Percentiles rank a stretch among this genome's conserved stretches.
Evolutionary conservation across 1,140 invertebrate genomes (phyloP).

Genomic region (Bicyclus anynana): DNA sequence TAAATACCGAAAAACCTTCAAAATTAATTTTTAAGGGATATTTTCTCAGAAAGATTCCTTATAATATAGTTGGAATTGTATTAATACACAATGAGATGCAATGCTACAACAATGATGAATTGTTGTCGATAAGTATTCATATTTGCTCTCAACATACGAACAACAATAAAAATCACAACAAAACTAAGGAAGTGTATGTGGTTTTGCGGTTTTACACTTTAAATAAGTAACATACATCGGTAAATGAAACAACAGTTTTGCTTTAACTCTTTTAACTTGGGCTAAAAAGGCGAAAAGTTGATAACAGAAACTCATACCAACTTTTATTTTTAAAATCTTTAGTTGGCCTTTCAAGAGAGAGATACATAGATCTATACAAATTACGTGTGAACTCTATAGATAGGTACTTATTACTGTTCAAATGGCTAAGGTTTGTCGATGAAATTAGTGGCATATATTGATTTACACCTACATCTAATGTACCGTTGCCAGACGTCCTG

Average conservation of each 20-base stretch:
- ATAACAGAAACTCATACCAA: no score
- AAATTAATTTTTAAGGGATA: conserved; percentile 5
- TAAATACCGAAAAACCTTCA: neutral
- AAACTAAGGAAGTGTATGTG: conserved; percentile 48
- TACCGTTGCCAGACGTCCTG: no score
- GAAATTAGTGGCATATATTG: no score
- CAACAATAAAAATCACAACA: conserved; percentile 54
- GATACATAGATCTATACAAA: no score
- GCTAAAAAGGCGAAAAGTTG: no score
- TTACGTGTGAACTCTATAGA: no score
- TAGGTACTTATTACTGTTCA: no score
- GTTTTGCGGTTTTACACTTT: conserved; percentile 49
- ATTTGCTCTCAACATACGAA: conserved; percentile 18
- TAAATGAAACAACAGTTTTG: conserved; percentile 1
- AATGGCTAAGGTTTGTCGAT: no score
- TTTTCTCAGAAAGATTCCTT: conserved; percentile 13
- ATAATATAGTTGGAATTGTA: conserved; percentile 12
- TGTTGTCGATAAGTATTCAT: conserved; percentile 20
- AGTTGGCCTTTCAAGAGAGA: no score
- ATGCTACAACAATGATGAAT: conserved; percentile 17
- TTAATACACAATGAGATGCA: conserved; percentile 5
- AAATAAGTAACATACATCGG: conserved; percentile 18
- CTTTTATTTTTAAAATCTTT: no score
- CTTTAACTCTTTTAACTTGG: no score
- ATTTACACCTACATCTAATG: no score